phyloP scores from a whole-genome alignment of 2,113 vertebrate species.

The Synchiropus splendidus region DNA sequence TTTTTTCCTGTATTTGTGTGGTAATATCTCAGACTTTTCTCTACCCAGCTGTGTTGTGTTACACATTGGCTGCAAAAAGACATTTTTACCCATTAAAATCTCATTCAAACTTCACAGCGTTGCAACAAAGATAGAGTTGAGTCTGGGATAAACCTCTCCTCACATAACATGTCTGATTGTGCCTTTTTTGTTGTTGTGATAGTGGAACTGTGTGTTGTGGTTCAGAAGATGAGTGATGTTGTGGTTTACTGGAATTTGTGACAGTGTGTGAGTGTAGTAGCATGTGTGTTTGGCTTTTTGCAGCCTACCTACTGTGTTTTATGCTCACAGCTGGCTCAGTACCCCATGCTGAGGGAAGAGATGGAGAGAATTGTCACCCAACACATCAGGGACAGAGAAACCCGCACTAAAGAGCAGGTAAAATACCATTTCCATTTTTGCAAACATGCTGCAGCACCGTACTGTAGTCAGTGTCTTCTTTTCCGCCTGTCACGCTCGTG shows the following conservation, averaged over 20 bases:
- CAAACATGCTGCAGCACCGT: no score
- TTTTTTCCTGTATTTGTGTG: conserved; percentile 42
- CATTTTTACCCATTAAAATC: conserved; percentile 12
- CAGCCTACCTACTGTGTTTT: conserved; percentile 44
- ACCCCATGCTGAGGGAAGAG: conserved; percentile 90
- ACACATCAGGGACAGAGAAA: conserved; percentile 91
- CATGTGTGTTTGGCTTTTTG: conserved; percentile 13
- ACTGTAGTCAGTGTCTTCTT: no score
- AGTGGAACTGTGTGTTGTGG: conserved; percentile 33
- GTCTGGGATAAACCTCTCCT: conserved; percentile 31
- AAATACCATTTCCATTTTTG: neutral
- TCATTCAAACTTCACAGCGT: conserved; percentile 1
- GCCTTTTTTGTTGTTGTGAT: conserved; percentile 31
- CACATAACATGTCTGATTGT: conserved; percentile 22
- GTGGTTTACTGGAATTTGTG: conserved; percentile 6
- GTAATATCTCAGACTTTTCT: conserved; percentile 49
- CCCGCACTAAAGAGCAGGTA: conserved; percentile 91
- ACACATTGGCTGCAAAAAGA: conserved; percentile 8
- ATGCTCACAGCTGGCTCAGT: conserved; percentile 86
- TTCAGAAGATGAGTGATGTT: conserved; percentile 19
- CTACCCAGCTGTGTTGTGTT: conserved; percentile 31
- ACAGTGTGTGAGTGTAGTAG: neutral
- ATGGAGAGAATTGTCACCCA: conserved; percentile 98
- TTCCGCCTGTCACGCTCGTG: no score
- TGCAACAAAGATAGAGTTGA: conserved; percentile 20